These are phyloP conservation scores for Lucifuga dentata DNA, from an alignment of 2,113 vertebrate species.

Conservation along the genomic window DNA sequence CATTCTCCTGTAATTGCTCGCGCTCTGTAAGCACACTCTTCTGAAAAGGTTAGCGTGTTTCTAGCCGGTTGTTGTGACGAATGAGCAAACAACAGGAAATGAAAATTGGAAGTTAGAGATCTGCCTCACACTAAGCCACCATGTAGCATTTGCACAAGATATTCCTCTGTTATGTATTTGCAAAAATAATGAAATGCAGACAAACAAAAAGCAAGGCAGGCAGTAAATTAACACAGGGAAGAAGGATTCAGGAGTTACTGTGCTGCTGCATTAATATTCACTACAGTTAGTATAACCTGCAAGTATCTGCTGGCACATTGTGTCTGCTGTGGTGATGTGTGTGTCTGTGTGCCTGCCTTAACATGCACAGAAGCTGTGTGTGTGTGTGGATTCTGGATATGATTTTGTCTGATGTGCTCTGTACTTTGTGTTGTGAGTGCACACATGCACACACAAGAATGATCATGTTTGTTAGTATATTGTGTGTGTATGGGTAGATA, in stretches of 20 bases:
- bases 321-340: constrained; percentile 22
- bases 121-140: neutral
- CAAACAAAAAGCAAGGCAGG: constrained; percentile 16
- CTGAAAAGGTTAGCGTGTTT: constrained; percentile 79
- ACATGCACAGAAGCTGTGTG: neutral
- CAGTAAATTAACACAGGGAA: constrained; percentile 28
- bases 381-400: constrained; percentile 6
- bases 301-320: constrained; percentile 46
- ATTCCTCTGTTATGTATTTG: neutral
- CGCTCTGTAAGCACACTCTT: constrained; percentile 72
- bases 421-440: neutral
- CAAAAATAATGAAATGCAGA: constrained; percentile 28
- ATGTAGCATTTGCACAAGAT: constrained; percentile 17
- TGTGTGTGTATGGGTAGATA: neutral
- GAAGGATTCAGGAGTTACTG: constrained; percentile 21
- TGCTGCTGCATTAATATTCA: constrained; percentile 57
- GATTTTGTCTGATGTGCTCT: constrained; percentile 22
- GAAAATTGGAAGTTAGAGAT: constrained; percentile 58
- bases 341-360: neutral
- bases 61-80: constrained; percentile 75
- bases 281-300: constrained; percentile 32
- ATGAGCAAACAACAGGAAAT: constrained; percentile 69
- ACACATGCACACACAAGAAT: too few species aligned
- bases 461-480: neutral
- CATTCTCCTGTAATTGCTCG: constrained; percentile 78